These are phyloP conservation scores for Engraulis encrasicolus DNA, from an alignment of 2,113 vertebrate genomes.

Conservation along the genomic window DNA sequence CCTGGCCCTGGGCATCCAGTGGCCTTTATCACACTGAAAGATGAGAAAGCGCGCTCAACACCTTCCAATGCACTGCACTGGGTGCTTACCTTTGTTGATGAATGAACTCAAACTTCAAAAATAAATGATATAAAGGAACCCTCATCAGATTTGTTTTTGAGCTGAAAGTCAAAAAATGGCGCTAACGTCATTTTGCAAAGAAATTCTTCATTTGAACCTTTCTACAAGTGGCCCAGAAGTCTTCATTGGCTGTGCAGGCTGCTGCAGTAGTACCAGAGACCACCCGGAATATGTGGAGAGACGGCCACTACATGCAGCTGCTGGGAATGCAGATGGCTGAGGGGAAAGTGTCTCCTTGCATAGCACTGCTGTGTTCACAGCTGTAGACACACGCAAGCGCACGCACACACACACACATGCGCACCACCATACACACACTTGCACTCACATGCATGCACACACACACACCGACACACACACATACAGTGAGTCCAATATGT, in stretches of 20 bases:
- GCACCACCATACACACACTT: neutral
- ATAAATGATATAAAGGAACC: too few relatives aligned
- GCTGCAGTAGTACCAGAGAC: slow-evolving; percentile 25
- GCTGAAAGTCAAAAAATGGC: too few relatives aligned
- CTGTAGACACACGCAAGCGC: neutral
- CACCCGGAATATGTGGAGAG: neutral
- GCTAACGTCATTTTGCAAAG: neutral
- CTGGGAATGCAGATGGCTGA: neutral
- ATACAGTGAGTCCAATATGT: neutral
- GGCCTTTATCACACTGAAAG: too few relatives aligned
- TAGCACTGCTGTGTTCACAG: neutral
- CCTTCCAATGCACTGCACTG: too few relatives aligned
- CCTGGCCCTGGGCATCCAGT: too few relatives aligned
- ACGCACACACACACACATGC: neutral
- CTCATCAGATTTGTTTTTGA: too few relatives aligned
- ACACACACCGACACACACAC: neutral
- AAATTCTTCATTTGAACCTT: neutral
- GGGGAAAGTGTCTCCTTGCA: neutral
- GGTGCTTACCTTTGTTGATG: too few relatives aligned
- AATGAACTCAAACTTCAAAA: too few relatives aligned
- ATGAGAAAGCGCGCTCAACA: too few relatives aligned
- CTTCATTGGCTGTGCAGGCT: neutral
- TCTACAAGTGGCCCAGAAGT: neutral
- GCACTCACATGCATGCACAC: too few relatives aligned
- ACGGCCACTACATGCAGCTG: slow-evolving; percentile 6